These are phyloP conservation scores for Narcine bancroftii DNA, from an alignment of 2,113 vertebrate species.

Conservation along the genomic window DNA sequence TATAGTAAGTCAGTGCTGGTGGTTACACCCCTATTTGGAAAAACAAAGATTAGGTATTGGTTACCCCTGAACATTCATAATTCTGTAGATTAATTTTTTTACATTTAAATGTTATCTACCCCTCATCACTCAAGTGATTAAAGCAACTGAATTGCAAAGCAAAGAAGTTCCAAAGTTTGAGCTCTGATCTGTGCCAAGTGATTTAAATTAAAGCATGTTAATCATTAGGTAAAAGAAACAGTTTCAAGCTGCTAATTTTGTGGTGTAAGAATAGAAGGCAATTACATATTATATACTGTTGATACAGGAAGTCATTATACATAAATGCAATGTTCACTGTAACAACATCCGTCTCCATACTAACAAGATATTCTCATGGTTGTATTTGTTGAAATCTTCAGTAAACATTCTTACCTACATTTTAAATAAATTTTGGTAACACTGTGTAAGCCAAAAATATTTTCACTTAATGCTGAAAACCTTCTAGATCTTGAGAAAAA, in stretches of 20 bases:
- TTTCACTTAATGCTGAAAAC: background rate
- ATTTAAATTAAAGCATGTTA: background rate
- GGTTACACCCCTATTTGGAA: background rate
- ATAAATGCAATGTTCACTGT: background rate
- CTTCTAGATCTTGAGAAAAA: background rate
- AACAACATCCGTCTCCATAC: background rate
- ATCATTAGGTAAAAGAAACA: background rate
- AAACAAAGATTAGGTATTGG: background rate
- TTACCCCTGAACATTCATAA: background rate
- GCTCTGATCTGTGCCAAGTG: background rate
- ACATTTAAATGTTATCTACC: background rate
- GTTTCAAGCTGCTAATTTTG: background rate
- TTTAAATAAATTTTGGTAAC: background rate
- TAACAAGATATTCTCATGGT: background rate
- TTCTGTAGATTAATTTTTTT: background rate
- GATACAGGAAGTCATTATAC: background rate
- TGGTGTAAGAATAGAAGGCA: background rate
- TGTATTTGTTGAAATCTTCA: background rate
- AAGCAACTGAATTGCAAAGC: background rate
- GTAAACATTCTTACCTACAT: no score
- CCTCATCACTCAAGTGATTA: background rate
- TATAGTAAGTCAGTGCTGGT: background rate
- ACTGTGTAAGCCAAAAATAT: background rate
- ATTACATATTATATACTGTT: background rate
- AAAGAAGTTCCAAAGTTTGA: background rate